phyloP scores from a whole-genome alignment of 2,113 vertebrate species.

The Antechinus stuartii region DNA sequence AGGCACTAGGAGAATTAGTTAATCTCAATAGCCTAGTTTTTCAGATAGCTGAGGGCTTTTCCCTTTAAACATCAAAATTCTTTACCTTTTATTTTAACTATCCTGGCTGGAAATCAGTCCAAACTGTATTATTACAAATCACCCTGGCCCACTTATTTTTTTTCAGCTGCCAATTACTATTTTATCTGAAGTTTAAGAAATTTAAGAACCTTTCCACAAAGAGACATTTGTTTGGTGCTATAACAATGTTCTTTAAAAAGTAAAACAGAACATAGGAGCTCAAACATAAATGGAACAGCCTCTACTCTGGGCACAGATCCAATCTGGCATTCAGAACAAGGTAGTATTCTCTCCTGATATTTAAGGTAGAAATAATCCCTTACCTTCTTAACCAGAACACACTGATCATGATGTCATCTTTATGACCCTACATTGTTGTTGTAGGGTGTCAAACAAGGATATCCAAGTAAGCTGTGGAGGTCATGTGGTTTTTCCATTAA shows the following conservation, averaged over 20 bases:
- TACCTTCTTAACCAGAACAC: background rate
- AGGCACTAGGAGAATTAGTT: background rate
- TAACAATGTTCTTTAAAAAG: background rate
- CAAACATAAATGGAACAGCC: background rate
- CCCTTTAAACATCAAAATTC: background rate
- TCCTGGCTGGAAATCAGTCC: background rate
- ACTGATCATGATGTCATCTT: background rate
- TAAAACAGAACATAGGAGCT: background rate
- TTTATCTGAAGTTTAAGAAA: background rate
- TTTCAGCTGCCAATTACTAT: background rate
- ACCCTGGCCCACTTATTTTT: background rate
- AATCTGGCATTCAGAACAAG: background rate
- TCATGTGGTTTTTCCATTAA: background rate
- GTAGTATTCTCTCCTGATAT: background rate
- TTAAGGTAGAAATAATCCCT: background rate
- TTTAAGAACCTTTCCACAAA: background rate
- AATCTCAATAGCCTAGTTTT: background rate
- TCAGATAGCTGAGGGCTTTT: background rate
- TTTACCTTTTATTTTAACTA: background rate
- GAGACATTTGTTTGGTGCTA: background rate
- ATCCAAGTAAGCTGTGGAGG: background rate
- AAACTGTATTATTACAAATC: background rate
- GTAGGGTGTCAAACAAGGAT: background rate
- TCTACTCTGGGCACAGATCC: background rate
- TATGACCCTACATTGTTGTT: background rate